These are phyloP conservation scores for Calameuta idolon DNA, from an alignment of 2,888 invertebrate genomes.

Conservation along the genomic window DNA sequence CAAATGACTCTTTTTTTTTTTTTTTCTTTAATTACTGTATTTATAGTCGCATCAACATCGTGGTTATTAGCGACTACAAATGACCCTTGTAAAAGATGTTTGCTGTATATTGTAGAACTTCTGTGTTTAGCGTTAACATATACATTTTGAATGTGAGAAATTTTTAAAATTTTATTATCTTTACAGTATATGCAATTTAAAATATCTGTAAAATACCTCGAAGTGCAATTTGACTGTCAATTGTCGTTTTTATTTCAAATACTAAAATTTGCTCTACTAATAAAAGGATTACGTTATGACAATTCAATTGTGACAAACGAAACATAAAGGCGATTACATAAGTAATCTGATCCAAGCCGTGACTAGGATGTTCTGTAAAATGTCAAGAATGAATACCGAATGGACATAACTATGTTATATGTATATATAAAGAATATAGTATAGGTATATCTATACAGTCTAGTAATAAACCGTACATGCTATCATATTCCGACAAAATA, in stretches of 20 bases:
- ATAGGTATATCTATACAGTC: no score
- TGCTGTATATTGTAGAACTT: neutral
- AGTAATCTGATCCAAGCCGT: neutral
- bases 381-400: neutral
- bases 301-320: neutral
- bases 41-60: no score
- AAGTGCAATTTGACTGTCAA: no score
- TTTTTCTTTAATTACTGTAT: no score
- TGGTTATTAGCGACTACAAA: no score
- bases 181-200: no score
- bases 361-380: neutral
- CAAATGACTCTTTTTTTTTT: neutral
- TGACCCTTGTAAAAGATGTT: no score
- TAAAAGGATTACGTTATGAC: neutral
- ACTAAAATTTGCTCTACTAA: neutral
- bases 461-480: neutral
- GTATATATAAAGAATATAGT: no score
- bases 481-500: slow-evolving; percentile 17
- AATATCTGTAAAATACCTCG: no score
- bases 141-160: neutral
- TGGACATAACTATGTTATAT: neutral
- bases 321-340: neutral
- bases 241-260: no score
- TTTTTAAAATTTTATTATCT: no score
- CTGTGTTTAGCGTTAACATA: neutral